A percentile compares a stretch with the other conserved stretches of the same genome.
Conservation (phyloP, 1,140 invertebrate genomes). For the Zaprionus taronus region DNA sequence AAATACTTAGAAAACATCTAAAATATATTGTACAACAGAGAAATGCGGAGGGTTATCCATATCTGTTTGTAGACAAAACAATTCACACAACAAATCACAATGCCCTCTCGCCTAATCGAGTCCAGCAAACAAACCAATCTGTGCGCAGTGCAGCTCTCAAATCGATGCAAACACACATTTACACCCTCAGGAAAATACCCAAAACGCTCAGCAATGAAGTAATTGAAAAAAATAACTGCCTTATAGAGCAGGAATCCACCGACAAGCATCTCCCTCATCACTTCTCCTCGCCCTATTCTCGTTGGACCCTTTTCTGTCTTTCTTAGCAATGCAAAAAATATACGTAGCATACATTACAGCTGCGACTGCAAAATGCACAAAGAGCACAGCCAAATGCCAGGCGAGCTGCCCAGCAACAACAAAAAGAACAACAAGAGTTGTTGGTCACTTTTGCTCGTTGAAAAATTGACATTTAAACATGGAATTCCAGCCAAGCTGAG, state of each 20-base stretch:
- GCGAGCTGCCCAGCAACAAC: conserved; percentile 9
- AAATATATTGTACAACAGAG: no score
- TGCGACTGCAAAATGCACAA: conserved; percentile 60
- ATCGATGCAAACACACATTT: conserved; percentile 11
- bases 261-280: background rate
- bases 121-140: conserved; percentile 56
- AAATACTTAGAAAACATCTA: no score
- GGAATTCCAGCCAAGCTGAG: conserved; percentile 74
- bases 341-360: conserved; percentile 55
- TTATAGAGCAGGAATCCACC: conserved; percentile 31
- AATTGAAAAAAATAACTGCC: conserved; percentile 77
- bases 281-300: background rate
- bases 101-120: conserved; percentile 54
- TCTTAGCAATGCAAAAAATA: conserved; percentile 48
- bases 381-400: conserved; percentile 20
- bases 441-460: conserved; percentile 77
- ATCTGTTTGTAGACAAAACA: conserved; percentile 32
- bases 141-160: background rate
- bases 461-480: conserved; percentile 83
- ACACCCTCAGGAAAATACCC: conserved; percentile 1
- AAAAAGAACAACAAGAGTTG: conserved; percentile 34
- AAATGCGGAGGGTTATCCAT: background rate
- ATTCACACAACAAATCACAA: conserved; percentile 62
- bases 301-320: background rate
- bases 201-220: conserved; percentile 60